Percentiles rank a stretch among this genome's conserved stretches.
Evolutionary conservation across 64 coral and sea anemone species (phyloP).

Genomic region (Stichodactyla mertensii): DNA sequence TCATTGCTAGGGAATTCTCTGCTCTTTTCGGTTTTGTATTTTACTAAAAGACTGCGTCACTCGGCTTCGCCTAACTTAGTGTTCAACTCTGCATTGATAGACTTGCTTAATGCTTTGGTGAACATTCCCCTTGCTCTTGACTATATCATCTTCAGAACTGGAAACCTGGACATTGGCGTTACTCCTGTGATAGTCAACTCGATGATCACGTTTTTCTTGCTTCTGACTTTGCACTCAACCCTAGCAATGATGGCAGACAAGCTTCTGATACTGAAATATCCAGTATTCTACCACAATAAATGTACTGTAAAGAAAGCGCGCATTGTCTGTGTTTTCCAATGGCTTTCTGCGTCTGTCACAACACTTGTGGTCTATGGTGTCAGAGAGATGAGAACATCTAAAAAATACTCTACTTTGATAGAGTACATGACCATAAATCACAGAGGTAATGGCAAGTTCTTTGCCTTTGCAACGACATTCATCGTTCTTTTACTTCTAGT

Average conservation of each 20-base stretch:
- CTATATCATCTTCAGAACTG: neutral
- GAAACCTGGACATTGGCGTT: neutral
- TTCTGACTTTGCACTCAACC: neutral
- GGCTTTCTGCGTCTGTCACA: neutral
- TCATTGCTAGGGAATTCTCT: neutral
- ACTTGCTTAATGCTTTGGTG: neutral
- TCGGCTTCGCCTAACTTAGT: neutral
- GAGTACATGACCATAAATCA: neutral
- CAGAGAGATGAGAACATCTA: neutral
- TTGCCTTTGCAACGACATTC: neutral
- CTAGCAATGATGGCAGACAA: neutral
- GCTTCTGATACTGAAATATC: neutral
- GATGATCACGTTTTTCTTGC: neutral
- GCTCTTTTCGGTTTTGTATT: neutral
- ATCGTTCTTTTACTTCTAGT: neutral
- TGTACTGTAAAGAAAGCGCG: neutral
- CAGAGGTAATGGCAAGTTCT: neutral
- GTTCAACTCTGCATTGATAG: neutral
- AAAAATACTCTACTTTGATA: neutral
- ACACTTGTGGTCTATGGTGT: neutral
- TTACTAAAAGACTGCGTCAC: neutral
- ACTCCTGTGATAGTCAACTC: neutral
- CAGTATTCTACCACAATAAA: neutral
- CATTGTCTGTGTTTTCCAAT: neutral
- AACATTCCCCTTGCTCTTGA: neutral